These are phyloP conservation scores for Rhamnusium bicolor DNA, from an alignment of 2,888 invertebrate species.

Conservation along the genomic window DNA sequence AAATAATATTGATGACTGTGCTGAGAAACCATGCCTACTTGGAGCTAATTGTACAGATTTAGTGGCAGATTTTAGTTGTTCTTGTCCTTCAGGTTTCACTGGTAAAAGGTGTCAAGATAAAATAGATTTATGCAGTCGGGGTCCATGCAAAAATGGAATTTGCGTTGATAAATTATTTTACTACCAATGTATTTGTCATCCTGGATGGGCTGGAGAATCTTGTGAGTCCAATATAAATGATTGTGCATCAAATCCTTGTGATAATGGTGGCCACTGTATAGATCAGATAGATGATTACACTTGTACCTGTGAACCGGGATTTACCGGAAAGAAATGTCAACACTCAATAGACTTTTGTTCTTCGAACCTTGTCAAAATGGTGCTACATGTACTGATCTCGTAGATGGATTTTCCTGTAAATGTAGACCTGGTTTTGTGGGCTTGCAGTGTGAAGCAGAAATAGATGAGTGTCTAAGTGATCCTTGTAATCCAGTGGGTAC, in stretches of 20 bases:
- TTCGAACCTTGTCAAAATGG: conserved; percentile 94
- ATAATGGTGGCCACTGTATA: conserved; percentile 92
- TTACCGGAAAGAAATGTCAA: conserved; percentile 93
- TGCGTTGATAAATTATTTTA: conserved; percentile 92
- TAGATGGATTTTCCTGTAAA: conserved; percentile 93
- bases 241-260: conserved; percentile 90
- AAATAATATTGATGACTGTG: conserved; percentile 93
- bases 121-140: conserved; percentile 90
- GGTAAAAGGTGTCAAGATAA: conserved; percentile 97
- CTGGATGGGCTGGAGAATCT: conserved; percentile 90
- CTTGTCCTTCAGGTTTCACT: conserved; percentile 94
- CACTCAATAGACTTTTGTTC: conserved; percentile 88
- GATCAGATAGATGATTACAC: conserved; percentile 88
- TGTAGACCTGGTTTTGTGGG: conserved; percentile 95
- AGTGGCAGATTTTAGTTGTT: conserved; percentile 93
- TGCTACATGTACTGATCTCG: conserved; percentile 88
- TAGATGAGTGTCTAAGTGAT: conserved; percentile 92
- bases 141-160: conserved; percentile 94
- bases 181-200: conserved; percentile 91
- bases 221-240: conserved; percentile 95
- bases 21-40: conserved; percentile 91
- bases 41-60: conserved; percentile 95
- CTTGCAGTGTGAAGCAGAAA: conserved; percentile 93
- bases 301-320: conserved; percentile 95
- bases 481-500: conserved; percentile 94